Evolutionary conservation across 2,888 invertebrate species (phyloP), one percentile per base, ranked within the genome.

Genomic region (Trichopoda pennipes): DNA sequence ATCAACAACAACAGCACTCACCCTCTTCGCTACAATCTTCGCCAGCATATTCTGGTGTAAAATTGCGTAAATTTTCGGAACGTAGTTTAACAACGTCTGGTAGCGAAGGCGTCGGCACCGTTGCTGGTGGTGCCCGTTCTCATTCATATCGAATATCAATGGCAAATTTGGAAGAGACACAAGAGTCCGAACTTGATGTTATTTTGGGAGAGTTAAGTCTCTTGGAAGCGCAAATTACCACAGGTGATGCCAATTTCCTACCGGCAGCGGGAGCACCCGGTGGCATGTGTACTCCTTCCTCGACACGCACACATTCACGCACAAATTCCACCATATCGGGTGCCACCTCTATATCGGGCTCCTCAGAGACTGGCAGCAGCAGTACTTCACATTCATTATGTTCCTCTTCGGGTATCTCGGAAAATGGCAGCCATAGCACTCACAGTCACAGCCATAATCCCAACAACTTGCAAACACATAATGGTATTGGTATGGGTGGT

Each of bases 101-200:
- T 19, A 61, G 61, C 55, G 75, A 60, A 51, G 66, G 78, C 47
- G 75, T 78, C 75, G 66, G 78, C 47, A 73, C 80, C 75, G 74
- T 85, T 78, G 83, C 85, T 68, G 83, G 63, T 75, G 60, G 51
- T 44, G 85, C 85, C 68, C 87, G 87, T 83, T 86, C 89, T 70
- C 88, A 89, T 84, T 88, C 89, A 35, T 89, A 97, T 92, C 94
- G 98, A 87, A 98, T 98, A 92, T 98, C 97, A 69, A 97, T 98
- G 97, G 98, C 98, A 66, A 98, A 98, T 91, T 93, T 98, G 70
- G 97, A 98, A 92, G 98, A 98, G 91, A 96, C 97, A 23, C 97
- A 97, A 90, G 98, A 99, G 92, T 96, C 98, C 66, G 99, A 99
- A 92, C 93, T 99, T 90, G 99, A 99, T 91, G 98, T 98, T 76